Conservation (phyloP, 2,888 invertebrate species). For the Subacronicta megacephala region DNA sequence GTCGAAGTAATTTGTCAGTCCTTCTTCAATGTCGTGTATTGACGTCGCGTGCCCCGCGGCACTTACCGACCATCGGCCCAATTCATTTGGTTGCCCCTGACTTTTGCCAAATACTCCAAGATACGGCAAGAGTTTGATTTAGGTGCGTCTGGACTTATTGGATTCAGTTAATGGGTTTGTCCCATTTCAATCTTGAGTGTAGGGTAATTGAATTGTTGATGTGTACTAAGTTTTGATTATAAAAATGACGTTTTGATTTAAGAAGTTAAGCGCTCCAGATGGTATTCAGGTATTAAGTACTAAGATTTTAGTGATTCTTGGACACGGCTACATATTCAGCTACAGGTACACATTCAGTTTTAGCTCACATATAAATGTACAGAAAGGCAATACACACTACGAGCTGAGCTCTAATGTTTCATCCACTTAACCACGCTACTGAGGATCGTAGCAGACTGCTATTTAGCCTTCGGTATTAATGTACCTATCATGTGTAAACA, state of each 20-base stretch:
- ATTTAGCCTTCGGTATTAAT: no score
- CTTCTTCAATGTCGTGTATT: conserved; percentile 57
- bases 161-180: conserved; percentile 45
- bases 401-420: no score
- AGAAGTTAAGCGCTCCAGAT: neutral
- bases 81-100: conserved; percentile 69
- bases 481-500: no score
- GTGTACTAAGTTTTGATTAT: conserved; percentile 1
- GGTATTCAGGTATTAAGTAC: neutral
- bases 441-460: no score
- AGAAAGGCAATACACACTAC: no score
- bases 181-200: conserved; percentile 36
- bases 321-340: no score
- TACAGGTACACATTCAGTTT: no score
- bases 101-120: conserved; percentile 59
- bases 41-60: conserved; percentile 66
- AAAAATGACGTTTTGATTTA: neutral
- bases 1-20: conserved; percentile 62
- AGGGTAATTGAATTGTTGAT: conserved; percentile 1
- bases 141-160: conserved; percentile 46
- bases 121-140: conserved; percentile 67
- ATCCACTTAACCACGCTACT: no score
- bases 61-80: conserved; percentile 56
- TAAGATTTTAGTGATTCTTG: neutral
- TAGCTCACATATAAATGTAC: no score